Evolutionary conservation across 53 echinoderm and acorn worm species (phyloP).

Genomic region (Luidia sarsii): DNA sequence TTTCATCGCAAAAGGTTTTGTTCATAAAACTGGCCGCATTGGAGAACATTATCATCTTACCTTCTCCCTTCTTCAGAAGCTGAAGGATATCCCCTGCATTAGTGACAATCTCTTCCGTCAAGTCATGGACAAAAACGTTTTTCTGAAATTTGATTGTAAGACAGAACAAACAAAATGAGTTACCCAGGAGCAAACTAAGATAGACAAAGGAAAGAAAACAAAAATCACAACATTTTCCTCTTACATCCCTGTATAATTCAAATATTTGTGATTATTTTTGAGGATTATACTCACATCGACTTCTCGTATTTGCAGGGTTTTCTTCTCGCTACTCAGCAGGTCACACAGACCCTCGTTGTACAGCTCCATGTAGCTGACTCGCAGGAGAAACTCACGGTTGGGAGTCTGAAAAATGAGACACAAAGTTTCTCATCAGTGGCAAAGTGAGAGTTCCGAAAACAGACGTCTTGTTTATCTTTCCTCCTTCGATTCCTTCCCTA

Average conservation of each 20-base stretch:
- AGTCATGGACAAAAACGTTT: conserved; percentile 75
- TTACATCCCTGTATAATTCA: no score
- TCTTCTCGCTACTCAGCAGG: conserved; percentile 67
- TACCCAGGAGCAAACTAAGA: no score
- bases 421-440: no score
- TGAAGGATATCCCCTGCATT: conserved; percentile 57
- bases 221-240: no score
- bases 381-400: conserved; percentile 80
- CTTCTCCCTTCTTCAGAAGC: conserved; percentile 81
- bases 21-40: no score
- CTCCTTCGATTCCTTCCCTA: no score
- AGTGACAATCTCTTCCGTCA: conserved; percentile 70
- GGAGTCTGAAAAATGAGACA: conserved; percentile 55
- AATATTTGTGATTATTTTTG: neutral
- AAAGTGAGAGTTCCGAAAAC: no score
- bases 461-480: no score
- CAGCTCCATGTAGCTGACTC: conserved; percentile 87
- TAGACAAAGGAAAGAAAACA: no score
- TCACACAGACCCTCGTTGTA: conserved; percentile 87
- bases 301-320: conserved; percentile 72
- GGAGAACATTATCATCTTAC: conserved; percentile 30
- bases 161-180: no score
- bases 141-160: no score
- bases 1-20: no score
- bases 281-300: conserved; percentile 34